Base-by-base conservation (phyloP, 2,113 vertebrate genomes). In the Xiphophorus couchianus region DNA sequence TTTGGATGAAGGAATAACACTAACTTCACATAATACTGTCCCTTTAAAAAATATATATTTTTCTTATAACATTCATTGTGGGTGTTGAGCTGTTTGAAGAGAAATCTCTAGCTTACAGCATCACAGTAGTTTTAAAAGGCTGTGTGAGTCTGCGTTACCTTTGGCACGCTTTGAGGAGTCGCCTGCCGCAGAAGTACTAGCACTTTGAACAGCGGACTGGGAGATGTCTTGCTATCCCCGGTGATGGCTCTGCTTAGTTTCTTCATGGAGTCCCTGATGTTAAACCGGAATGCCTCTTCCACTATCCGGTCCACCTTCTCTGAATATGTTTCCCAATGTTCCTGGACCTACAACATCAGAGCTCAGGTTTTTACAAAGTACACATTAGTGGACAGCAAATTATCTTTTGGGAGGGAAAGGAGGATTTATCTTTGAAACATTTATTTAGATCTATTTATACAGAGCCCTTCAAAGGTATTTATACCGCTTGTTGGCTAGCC, bases 191-290 rank as follows among this genome's bases (percentile, higher is more conserved):
- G 90, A 30, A 90, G 85, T 76, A 97, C 93, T 64, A 95, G 90
- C 68, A 98, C 94, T 76, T 87, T 91, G 86, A 98, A 96, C 66
- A 97, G 88, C 0, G 96, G 94, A 54, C 92, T 95, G 15, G 82
- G 86, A 0, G 73, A 63, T 14, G 74, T 80, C 82, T 88, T 90
- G 74, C 31, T 42, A 28, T 97, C 95, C 27, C 95, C 95, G 5
- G 92, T 96, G 84, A 97, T 95, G 71, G 95, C 96, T 78, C 88
- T 95, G 48, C 94, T 95, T 3, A 98, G 92, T 64, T 95, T 95
- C 82, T 94, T 92, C 83, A 97, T 91, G 4, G 96, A 97, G 84
- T 87, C 87, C 66, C 95, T 96, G 64, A 97, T 86, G 15, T 96
- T 97, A 60, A 88, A 83, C 27, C 93, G 91, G 19, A 97, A 85